These are phyloP conservation scores for Volucella bombylans DNA, from an alignment of 2,888 invertebrate species.

Conservation along the genomic window DNA sequence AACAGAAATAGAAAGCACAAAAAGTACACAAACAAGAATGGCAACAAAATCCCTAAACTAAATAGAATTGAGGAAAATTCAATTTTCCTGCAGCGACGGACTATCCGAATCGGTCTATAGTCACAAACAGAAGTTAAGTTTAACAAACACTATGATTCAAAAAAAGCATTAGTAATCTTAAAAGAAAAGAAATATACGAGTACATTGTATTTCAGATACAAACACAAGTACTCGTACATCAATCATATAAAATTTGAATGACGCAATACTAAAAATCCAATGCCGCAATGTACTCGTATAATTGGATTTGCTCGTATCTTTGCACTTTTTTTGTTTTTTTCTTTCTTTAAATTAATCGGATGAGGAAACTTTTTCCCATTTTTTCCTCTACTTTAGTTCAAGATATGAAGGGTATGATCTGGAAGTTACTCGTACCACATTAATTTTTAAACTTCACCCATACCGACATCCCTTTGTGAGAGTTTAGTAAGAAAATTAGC, in stretches of 20 bases:
- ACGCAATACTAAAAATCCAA: conserved; percentile 23
- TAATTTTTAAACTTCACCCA: conserved; percentile 12
- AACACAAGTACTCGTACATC: conserved; percentile 9
- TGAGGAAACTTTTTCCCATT: neutral
- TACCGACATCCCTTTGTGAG: neutral
- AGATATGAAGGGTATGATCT: conserved; percentile 13
- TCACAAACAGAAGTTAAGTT: conserved; percentile 5
- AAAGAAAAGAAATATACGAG: neutral
- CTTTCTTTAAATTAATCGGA: neutral
- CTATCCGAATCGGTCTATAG: conserved; percentile 8
- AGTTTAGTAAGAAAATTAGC: conserved; percentile 18
- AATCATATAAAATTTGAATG: conserved; percentile 49
- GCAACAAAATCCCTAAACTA: conserved; percentile 43
- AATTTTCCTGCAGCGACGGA: conserved; percentile 34
- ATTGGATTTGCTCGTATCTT: conserved; percentile 43
- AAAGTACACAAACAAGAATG: conserved; percentile 23
- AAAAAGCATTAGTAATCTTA: conserved; percentile 33
- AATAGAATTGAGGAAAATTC: conserved; percentile 57
- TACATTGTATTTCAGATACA: conserved; percentile 35
- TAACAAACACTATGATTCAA: conserved; percentile 30
- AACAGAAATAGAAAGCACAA: neutral
- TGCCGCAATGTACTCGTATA: conserved; percentile 44
- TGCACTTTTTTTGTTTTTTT: neutral
- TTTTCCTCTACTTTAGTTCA: neutral
- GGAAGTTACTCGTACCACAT: conserved; percentile 1